Conservation (phyloP, 2,797 vertebrate species). For the Syndactyla subalaris region DNA sequence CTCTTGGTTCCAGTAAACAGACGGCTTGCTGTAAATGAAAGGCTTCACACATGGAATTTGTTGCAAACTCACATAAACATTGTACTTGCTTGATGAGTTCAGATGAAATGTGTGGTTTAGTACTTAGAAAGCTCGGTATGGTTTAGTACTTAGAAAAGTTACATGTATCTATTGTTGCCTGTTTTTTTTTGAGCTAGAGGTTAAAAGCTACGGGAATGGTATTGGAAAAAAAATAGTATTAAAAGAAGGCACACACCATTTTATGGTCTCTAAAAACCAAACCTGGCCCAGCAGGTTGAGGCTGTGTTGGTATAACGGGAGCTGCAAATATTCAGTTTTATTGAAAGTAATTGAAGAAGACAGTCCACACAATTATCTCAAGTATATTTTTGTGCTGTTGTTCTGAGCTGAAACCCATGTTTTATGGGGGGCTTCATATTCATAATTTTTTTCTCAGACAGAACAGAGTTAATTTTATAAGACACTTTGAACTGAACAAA, state of each 20-base stretch:
- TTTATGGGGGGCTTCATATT: constrained; percentile 39
- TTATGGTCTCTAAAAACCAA: constrained; percentile 17
- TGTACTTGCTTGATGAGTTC: neutral
- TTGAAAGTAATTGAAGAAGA: constrained; percentile 69
- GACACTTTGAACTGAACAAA: neutral
- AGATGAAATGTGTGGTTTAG: constrained; percentile 4
- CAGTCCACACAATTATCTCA: constrained; percentile 49
- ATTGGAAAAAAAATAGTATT: neutral
- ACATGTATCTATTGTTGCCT: neutral
- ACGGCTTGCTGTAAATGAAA: constrained; percentile 3
- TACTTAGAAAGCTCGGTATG: neutral
- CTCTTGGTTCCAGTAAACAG: neutral
- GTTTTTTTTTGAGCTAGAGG: neutral
- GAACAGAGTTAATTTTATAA: constrained; percentile 41
- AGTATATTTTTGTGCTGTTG: constrained; percentile 14
- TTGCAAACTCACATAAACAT: constrained; percentile 26
- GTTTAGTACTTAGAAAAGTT: constrained; percentile 22
- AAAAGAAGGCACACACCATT: constrained; percentile 27
- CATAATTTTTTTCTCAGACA: constrained; percentile 20
- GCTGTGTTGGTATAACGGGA: constrained; percentile 25
- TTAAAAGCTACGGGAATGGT: neutral
- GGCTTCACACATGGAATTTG: constrained; percentile 23
- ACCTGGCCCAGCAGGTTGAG: constrained; percentile 15
- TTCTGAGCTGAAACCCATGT: constrained; percentile 39
- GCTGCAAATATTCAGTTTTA: constrained; percentile 76